These are phyloP conservation scores for Pristionchus mayeri DNA, from an alignment of 2,888 invertebrate species.

Conservation along the genomic window DNA sequence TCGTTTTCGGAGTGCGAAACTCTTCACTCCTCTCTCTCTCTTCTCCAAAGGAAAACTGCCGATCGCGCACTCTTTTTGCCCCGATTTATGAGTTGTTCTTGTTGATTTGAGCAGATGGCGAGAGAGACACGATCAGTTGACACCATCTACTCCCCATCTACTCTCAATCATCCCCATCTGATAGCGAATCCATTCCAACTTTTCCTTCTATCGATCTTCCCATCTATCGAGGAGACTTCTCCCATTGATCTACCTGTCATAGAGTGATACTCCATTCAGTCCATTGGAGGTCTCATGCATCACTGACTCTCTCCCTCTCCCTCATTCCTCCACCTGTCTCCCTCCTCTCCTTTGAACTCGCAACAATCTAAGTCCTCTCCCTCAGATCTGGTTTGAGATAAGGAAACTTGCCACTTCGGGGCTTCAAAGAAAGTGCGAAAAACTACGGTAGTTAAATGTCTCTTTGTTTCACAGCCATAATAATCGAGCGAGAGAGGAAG, in stretches of 20 bases:
- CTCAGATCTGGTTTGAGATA: background rate
- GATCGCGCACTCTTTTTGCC: background rate
- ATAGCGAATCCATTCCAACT: background rate
- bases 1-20: constrained; percentile 27
- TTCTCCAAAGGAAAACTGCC: constrained; percentile 4
- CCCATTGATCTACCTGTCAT: constrained; percentile 36
- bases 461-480: constrained; percentile 31
- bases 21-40: background rate
- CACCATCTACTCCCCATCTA: constrained; percentile 15
- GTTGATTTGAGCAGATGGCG: background rate
- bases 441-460: constrained; percentile 14
- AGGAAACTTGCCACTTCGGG: background rate
- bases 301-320: background rate
- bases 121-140: constrained; percentile 7
- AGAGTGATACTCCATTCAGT: background rate
- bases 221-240: constrained; percentile 1
- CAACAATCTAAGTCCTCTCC: constrained; percentile 4
- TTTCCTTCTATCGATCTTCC: background rate
- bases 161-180: background rate
- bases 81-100: background rate
- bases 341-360: constrained; percentile 35
- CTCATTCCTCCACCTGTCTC: constrained; percentile 13
- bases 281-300: constrained; percentile 28
- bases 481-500: constrained; percentile 9
- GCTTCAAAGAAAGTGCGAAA: constrained; percentile 38